Conservation (phyloP, 92 coral and sea anemone species). For the Isaurus tuberculatus region DNA sequence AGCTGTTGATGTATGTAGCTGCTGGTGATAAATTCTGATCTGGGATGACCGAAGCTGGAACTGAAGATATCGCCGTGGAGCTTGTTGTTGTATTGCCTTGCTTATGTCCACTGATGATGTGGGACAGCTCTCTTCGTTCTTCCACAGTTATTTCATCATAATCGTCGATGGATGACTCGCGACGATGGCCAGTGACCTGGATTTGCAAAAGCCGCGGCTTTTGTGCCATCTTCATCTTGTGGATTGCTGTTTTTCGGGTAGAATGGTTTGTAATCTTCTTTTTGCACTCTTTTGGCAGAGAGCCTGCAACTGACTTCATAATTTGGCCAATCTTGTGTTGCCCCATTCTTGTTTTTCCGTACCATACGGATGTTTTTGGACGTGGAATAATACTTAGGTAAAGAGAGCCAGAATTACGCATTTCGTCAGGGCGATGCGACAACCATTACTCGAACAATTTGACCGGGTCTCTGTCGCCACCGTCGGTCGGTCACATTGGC, state of each 20-base stretch:
- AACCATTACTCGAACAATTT: constrained; percentile 51
- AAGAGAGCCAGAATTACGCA: constrained; percentile 43
- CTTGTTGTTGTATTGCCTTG: neutral
- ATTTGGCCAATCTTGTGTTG: constrained; percentile 55
- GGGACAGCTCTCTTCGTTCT: constrained; percentile 60
- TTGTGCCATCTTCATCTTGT: constrained; percentile 55
- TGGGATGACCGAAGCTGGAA: constrained; percentile 26
- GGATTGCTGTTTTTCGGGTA: constrained; percentile 50
- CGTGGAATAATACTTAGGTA: constrained; percentile 46
- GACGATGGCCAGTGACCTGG: constrained; percentile 53
- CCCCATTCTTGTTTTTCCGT: constrained; percentile 53
- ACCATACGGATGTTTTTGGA: constrained; percentile 28
- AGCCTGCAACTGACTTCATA: constrained; percentile 57
- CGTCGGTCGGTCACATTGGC: constrained; percentile 54
- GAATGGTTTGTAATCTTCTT: constrained; percentile 40
- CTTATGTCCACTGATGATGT: constrained; percentile 48
- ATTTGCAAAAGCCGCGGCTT: constrained; percentile 46
- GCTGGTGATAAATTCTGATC: constrained; percentile 27
- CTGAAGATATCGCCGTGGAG: constrained; percentile 16
- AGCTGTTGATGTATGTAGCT: neutral
- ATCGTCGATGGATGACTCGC: constrained; percentile 63
- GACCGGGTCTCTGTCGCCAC: constrained; percentile 60
- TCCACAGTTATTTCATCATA: constrained; percentile 57
- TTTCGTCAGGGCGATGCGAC: constrained; percentile 24
- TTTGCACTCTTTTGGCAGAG: constrained; percentile 28